Evolutionary conservation across 2,797 vertebrate species (phyloP).

Genomic region (Calcarius lapponicus): DNA sequence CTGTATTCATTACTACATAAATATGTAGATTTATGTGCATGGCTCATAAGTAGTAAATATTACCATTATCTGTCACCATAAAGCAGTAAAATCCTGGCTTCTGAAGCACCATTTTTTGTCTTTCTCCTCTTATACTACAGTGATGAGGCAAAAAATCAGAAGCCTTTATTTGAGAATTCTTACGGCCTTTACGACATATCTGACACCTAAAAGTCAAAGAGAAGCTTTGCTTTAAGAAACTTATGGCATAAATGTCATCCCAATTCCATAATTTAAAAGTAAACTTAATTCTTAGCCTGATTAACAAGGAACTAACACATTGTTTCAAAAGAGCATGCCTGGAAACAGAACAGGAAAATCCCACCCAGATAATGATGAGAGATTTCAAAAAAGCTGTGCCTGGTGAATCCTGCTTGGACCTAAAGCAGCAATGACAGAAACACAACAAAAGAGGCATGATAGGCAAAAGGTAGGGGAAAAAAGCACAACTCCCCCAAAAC

Average conservation of each 20-base stretch:
- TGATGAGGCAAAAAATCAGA: not conserved
- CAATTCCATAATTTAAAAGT: not conserved
- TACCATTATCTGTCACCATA: constrained; percentile 20
- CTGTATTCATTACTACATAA: constrained; percentile 30
- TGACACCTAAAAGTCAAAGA: not conserved
- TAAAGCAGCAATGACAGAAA: not conserved
- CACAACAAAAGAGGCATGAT: not conserved
- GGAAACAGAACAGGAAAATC: not conserved
- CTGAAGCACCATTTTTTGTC: not conserved
- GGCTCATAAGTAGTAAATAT: constrained; percentile 36
- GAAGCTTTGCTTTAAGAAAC: not conserved
- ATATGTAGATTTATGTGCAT: constrained; percentile 43
- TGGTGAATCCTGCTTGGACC: not conserved
- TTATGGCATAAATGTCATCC: not conserved
- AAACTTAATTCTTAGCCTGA: not conserved
- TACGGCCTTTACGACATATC: not conserved
- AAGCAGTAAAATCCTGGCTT: not conserved
- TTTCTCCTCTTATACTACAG: not conserved
- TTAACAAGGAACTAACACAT: not conserved
- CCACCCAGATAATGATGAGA: not conserved
- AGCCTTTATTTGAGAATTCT: not conserved
- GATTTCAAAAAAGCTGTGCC: not conserved
- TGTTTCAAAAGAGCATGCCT: not conserved
- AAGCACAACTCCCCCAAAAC: rapidly evolving
- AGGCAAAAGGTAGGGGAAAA: not conserved